Evolutionary conservation across 2,113 vertebrate genomes (phyloP), one percentile per base, ranked within the genome.

Genomic region (Oreotrochilus melanogaster): DNA sequence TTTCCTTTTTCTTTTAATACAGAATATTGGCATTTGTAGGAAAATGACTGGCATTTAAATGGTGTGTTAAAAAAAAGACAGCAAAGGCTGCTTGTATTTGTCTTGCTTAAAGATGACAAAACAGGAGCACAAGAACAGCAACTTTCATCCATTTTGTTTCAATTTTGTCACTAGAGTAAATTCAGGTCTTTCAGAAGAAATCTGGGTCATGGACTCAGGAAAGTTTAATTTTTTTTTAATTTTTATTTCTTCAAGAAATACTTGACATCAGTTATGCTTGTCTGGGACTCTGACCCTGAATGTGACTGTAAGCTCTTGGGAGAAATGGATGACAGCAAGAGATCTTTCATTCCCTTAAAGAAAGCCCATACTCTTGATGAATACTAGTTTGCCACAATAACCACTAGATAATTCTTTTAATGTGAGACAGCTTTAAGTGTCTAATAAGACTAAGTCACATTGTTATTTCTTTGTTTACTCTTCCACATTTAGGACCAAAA

Each of bases 21-120:
- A 61, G 33, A 75, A 75, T 6, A 12, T 7, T 65, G 31, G 11
- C 78, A 85, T 47, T 79, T 8, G 5, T 57, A 82, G 43, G 18
- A 91, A 91, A 92, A 6, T 24, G 35, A 18, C 39, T 64, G 65
- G 7, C 25, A n/a, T 80, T 73, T 76, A 80, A 88, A 60, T 27
- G 13, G 7, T 37, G 10, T 6, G 0, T 50, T 76, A 71, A 31
- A 65, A n/a, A 78, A 71, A 37, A 37, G 15, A 35, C 6, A 16
- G 28, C 23, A 54, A 82, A 93, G 19, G n/a, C 39, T 45, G 22
- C 33, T 48, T 47, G 35, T 23, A 25, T 74, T 81, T 47, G 9
- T 31, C 42, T 82, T 31, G 28, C 45, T 90, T 42, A n/a, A 50
- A 85, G 8, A 66, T n/a, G 31, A 82, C 50, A 92, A 76, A 2